Conservation (phyloP, 2,797 vertebrate genomes). For the Tokudaia muenninki region DNA sequence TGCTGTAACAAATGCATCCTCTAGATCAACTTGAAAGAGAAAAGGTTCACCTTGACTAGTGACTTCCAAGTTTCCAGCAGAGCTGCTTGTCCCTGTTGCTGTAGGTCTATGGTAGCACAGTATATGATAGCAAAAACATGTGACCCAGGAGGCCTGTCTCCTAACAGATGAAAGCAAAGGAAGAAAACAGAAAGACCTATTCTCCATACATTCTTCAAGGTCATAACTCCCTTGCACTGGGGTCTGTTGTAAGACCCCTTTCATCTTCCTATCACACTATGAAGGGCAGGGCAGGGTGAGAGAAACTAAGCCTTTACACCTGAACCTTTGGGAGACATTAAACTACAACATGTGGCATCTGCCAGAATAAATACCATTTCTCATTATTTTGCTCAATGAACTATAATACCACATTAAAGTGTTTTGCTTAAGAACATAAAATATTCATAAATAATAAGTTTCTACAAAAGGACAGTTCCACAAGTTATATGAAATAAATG, state of each 20-base stretch:
- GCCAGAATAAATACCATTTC: conserved; percentile 31
- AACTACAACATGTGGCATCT: not conserved
- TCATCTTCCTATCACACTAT: too few species aligned
- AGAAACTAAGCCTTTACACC: not conserved
- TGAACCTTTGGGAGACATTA: not conserved
- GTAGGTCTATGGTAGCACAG: too few species aligned
- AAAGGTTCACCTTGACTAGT: not conserved
- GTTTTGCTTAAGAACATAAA: conserved; percentile 68
- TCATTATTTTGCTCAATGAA: conserved; percentile 52
- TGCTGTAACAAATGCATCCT: not conserved
- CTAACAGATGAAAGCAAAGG: not conserved
- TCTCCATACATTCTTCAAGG: not conserved
- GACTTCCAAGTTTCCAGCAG: not conserved
- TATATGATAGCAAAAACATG: not conserved
- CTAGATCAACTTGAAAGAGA: not conserved
- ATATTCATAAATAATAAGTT: conserved; percentile 49
- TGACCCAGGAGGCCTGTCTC: not conserved
- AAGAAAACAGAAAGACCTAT: too few species aligned
- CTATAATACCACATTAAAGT: conserved; percentile 62
- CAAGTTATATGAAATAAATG: conserved; percentile 31
- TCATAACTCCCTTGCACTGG: too few species aligned
- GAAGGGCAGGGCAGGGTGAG: not conserved
- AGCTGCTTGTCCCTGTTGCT: too few species aligned
- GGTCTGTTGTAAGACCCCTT: not conserved
- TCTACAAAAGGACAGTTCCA: conserved; percentile 67